A percentile compares a stretch with the other conserved stretches of the same genome.
Conservation (phyloP, 2,888 invertebrate genomes). For the Synanthedon vespiformis region DNA sequence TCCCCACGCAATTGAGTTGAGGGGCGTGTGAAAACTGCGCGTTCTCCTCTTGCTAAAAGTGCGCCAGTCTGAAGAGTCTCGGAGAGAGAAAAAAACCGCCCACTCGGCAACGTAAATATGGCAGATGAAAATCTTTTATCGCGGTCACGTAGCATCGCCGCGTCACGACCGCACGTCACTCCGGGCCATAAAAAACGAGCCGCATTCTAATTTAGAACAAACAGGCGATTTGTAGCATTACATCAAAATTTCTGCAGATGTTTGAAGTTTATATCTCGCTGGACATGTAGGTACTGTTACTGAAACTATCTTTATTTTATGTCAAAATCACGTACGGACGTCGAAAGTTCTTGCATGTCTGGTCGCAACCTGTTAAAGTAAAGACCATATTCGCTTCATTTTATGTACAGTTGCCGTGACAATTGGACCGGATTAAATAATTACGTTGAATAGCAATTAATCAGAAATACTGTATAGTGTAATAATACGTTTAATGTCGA, state of each 20-base stretch:
- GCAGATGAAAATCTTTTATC: slow-evolving; percentile 71
- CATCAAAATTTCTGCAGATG: slow-evolving; percentile 28
- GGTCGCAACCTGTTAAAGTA: slow-evolving; percentile 29
- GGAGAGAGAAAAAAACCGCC: slow-evolving; percentile 67
- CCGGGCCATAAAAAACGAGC: slow-evolving; percentile 57
- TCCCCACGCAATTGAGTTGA: slow-evolving; percentile 31
- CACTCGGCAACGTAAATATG: slow-evolving; percentile 68
- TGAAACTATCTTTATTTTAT: slow-evolving; percentile 45
- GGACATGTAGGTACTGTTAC: slow-evolving; percentile 36
- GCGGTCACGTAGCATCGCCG: slow-evolving; percentile 65
- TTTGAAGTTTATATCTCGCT: slow-evolving; percentile 34
- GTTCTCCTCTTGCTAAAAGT: slow-evolving; percentile 29
- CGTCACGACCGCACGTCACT: slow-evolving; percentile 68
- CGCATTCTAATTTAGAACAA: slow-evolving; percentile 66
- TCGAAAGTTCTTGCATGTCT: slow-evolving; percentile 22
- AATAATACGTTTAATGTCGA: slow-evolving; percentile 64
- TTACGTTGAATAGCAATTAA: slow-evolving; percentile 56
- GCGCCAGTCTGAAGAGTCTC: slow-evolving; percentile 51
- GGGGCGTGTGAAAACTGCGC: slow-evolving; percentile 60
- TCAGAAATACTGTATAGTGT: slow-evolving; percentile 51
- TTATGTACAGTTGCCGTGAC: slow-evolving; percentile 39
- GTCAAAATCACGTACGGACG: slow-evolving; percentile 44
- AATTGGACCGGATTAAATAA: slow-evolving; percentile 49
- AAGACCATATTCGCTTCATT: slow-evolving; percentile 38
- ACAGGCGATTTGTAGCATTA: slow-evolving; percentile 55